phyloP scores from a whole-genome alignment of 2,888 invertebrate genomes.

The Myopa testacea region DNA sequence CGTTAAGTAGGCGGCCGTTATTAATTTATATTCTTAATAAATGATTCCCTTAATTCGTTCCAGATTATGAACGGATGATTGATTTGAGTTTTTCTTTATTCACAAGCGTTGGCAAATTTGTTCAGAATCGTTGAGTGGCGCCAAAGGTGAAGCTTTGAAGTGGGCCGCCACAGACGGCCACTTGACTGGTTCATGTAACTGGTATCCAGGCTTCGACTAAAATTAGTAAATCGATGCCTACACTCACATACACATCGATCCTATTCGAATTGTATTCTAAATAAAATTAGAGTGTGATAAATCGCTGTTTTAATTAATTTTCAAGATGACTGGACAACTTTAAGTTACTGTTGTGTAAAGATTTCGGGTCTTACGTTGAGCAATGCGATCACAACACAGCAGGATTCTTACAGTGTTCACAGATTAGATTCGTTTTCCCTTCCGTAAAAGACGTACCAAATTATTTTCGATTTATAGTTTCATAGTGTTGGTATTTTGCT shows the following conservation, averaged over 20 bases:
- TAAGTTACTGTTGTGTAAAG: background rate
- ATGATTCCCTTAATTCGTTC: too few species aligned
- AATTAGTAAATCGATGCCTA: too few species aligned
- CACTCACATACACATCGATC: conserved; percentile 31
- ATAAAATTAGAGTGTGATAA: conserved; percentile 58
- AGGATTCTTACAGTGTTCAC: background rate
- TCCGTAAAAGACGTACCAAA: background rate
- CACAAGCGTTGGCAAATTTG: too few species aligned
- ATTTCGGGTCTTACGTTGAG: background rate
- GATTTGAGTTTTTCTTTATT: too few species aligned
- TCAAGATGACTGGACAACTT: conserved; percentile 46
- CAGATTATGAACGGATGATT: too few species aligned
- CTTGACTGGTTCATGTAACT: too few species aligned
- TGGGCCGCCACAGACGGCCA: background rate
- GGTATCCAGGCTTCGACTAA: too few species aligned
- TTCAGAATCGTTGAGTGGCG: background rate
- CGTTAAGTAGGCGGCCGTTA: too few species aligned
- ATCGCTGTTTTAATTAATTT: conserved; percentile 63
- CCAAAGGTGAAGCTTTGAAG: background rate
- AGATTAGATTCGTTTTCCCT: background rate
- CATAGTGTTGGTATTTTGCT: background rate
- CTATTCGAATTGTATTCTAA: background rate
- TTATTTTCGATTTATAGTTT: background rate
- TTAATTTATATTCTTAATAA: too few species aligned
- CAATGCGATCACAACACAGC: background rate